A percentile compares a stretch with the other conserved stretches of the same genome.
Conservation (phyloP, 2,113 vertebrate species). For the Nothocercus nigrocapillus region DNA sequence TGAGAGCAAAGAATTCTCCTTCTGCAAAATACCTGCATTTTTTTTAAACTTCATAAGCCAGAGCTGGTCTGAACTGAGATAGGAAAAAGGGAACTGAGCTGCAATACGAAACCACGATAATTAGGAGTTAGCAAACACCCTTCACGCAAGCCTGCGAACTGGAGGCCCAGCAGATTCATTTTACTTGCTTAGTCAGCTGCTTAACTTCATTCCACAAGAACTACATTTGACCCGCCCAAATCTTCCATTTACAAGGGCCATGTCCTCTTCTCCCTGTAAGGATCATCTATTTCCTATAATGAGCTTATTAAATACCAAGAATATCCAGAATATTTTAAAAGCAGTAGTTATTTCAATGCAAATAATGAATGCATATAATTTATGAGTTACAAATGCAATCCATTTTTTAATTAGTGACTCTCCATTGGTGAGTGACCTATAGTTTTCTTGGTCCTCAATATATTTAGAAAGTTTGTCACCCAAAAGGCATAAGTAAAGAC, state of each 20-base stretch:
- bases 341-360: neutral
- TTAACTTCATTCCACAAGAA: neutral
- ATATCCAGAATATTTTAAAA: neutral
- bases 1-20: neutral
- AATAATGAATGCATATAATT: neutral
- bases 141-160: neutral
- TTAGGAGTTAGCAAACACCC: neutral
- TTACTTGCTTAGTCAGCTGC: neutral
- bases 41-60: slow-evolving; percentile 4
- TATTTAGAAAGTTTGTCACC: neutral
- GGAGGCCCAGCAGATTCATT: neutral
- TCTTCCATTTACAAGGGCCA: neutral
- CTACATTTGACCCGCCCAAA: neutral
- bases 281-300: neutral
- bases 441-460: neutral
- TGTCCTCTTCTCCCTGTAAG: neutral
- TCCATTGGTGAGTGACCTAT: neutral
- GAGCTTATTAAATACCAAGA: neutral
- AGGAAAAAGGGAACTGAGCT: neutral
- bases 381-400: neutral
- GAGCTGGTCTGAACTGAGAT: neutral
- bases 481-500: neutral
- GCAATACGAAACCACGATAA: neutral
- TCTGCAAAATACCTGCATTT: neutral
- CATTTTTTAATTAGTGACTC: neutral